Base-by-base conservation (phyloP, 2,888 invertebrate species). In the Drosophila dives region DNA sequence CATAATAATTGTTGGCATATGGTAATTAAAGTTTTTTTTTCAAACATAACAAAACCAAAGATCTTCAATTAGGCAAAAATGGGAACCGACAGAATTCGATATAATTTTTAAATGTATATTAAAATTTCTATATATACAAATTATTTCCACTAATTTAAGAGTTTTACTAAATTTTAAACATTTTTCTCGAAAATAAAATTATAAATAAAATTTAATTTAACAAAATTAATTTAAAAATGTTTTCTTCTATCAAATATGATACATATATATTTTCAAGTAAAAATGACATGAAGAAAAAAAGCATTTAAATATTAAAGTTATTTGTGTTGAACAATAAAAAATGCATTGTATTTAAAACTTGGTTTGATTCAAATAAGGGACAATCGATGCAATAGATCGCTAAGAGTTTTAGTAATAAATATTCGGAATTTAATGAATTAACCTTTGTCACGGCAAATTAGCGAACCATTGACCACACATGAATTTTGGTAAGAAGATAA, bases 391-490 rank as follows among this genome's bases (percentile, higher is more conserved):
- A 38, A 55, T 15, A 15, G 10, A 56, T 56, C 10, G 29, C 29
- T 15, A 15, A 10, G 15, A 42, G 10, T 54, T 6, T 7, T 20
- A 23, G 20, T 17, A 6, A 23, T 33, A 49, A 42, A 61, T 32
- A 38, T 17, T 48, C 12, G 26, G 15, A 38, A 29, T 26, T 29
- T 33, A 50, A 54, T 58, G 56, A 54, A 61, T 63, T 65, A 61
- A 55, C 81, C 89, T 77, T 72, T 89, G 87, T 90, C 89, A 85
- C 67, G 85, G 87, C 48, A 73, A 69, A 69, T 90, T 81, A 80
- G 55, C 60, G 33, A 58, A 33, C 50, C 49, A 73, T 79, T 78
- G 90, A 74, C 90, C 90, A 77, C 90, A 89, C 86, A 54, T 59
- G 20, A 3, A 77, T 77, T 54, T 64, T 23, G 6, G 48, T n/a